phyloP scores from a whole-genome alignment of 2,113 vertebrate genomes.

The Hystrix cristata region DNA sequence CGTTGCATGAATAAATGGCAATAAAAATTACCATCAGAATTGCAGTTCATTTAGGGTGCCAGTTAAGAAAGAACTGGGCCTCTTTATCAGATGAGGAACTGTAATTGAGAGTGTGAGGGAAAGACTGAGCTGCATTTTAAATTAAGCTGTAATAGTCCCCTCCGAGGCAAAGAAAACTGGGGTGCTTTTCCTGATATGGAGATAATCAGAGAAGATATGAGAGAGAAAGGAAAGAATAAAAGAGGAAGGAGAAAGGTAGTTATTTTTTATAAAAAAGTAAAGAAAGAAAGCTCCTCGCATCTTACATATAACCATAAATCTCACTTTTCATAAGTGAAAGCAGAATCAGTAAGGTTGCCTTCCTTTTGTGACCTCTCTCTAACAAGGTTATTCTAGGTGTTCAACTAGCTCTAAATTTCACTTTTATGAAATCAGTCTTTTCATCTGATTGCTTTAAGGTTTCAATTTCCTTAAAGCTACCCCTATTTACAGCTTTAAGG shows the following conservation, averaged over 20 bases:
- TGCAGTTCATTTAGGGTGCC: not conserved
- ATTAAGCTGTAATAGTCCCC: slow-evolving; percentile 37
- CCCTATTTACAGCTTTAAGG: not conserved
- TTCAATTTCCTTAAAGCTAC: not conserved
- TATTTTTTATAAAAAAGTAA: not conserved
- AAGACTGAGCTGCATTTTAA: slow-evolving; percentile 57
- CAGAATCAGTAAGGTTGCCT: slow-evolving; percentile 16
- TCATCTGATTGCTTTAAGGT: not conserved
- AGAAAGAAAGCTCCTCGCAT: not conserved
- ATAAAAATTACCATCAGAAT: slow-evolving; percentile 26
- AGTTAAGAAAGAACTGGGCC: slow-evolving; percentile 37
- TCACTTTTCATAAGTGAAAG: not conserved
- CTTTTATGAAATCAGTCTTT: not conserved
- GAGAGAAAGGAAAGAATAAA: not conserved
- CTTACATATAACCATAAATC: not conserved
- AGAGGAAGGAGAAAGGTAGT: not conserved
- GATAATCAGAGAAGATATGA: slow-evolving; percentile 1
- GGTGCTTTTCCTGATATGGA: slow-evolving; percentile 16
- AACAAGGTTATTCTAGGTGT: slow-evolving; percentile 5
- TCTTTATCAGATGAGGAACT: not conserved
- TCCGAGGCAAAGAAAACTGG: not conserved
- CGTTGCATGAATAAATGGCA: slow-evolving; percentile 47
- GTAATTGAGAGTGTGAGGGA: not conserved
- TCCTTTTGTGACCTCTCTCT: slow-evolving; percentile 21
- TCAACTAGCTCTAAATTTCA: slow-evolving; percentile 4